Percentiles rank a stretch among this genome's conserved stretches.
These are phyloP conservation scores for Malurus melanocephalus DNA, from an alignment of 2,113 vertebrate species.

Conservation along the genomic window DNA sequence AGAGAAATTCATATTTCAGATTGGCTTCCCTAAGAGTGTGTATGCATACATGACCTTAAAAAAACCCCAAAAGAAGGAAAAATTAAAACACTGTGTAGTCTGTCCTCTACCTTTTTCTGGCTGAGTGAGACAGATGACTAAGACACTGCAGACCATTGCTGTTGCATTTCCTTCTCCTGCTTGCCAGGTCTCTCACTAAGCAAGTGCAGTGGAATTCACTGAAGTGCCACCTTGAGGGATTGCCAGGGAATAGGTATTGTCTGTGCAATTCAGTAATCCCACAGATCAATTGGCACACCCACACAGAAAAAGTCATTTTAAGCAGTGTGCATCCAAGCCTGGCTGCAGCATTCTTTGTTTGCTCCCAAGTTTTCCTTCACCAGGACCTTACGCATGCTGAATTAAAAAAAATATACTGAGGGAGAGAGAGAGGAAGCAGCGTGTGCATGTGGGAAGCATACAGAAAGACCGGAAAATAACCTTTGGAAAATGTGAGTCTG, in stretches of 20 bases:
- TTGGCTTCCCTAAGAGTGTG: not conserved
- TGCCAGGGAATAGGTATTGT: not conserved
- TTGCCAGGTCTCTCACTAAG: not conserved
- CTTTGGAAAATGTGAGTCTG: not conserved
- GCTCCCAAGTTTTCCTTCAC: not conserved
- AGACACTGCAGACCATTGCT: not conserved
- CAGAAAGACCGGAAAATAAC: not conserved
- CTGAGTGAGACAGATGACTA: not conserved
- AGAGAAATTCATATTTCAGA: not conserved
- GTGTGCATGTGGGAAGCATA: not conserved
- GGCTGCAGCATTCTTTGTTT: not conserved
- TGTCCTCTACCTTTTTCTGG: not conserved
- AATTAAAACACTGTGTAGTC: not conserved
- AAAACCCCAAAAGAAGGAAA: not conserved
- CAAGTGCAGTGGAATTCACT: not conserved
- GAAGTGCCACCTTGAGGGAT: not conserved
- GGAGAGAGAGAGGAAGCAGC: not conserved
- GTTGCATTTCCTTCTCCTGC: not conserved
- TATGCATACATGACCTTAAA: not conserved
- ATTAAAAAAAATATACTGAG: not conserved
- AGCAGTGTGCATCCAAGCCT: not conserved
- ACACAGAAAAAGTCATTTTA: not conserved
- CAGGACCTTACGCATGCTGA: not conserved
- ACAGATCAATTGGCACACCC: not conserved
- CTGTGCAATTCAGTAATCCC: not conserved